Evolutionary conservation across 2,888 invertebrate species (phyloP), one percentile per base, ranked within the genome.

Genomic region (Noctua fimbriata): DNA sequence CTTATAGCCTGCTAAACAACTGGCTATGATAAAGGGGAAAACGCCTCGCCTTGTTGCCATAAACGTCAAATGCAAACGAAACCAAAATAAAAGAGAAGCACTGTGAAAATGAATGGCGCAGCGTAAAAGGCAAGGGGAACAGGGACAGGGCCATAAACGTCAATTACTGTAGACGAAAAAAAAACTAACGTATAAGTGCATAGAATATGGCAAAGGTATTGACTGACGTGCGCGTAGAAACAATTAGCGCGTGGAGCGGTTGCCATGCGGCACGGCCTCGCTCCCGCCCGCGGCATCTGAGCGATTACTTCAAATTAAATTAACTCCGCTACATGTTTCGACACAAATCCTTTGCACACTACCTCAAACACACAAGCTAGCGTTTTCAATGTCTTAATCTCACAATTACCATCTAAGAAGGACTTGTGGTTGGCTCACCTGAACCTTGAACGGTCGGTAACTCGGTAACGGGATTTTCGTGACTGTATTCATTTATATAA

Each of bases 261-360:
- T 92, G 86, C 88, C 83, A 87, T 85, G 87, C 85, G 87, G 86
- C 69, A 74, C 81, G 83, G 78, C 84, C 87, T 84, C 83, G 86
- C 85, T 72, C 76, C 79, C 55, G 41, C 79, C 36, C 66, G 67
- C 88, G 86, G 86, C 88, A 89, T 89, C 89, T 87, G 82, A 87
- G 80, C 85, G 90, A 90, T 91, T 91, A 91, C 88, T 89, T 91
- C 90, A 91, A 92, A 93, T 92, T 91, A 88, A 91, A 92, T 93
- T 92, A 93, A 87, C 88, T 90, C 73, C 78, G 58, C 73, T 87
- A 83, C 85, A 81, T 82, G 88, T 91, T 91, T 90, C 88, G 82
- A 89, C 87, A 92, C 79, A 88, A 89, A 88, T 87, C 87, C 81
- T 47, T 79, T 67, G 70, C 67, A 81, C 41, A 63, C 80, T 76